phyloP scores from a whole-genome alignment of 2,888 invertebrate species.

The Spicauda simplicius region DNA sequence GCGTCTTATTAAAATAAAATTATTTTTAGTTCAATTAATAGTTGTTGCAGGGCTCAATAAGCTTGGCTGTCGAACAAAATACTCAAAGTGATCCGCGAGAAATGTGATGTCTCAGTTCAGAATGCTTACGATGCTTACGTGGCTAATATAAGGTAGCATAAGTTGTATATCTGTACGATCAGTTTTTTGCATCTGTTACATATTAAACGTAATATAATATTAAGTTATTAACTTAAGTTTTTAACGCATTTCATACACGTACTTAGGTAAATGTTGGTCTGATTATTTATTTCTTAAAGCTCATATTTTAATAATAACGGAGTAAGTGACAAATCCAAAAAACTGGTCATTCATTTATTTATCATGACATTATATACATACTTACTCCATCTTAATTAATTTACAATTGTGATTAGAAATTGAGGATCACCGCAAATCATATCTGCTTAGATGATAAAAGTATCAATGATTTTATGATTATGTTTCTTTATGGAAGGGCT shows the following conservation, averaged over 20 bases:
- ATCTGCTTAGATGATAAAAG: constrained; percentile 73
- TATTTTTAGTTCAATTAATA: background rate
- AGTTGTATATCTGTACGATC: constrained; percentile 65
- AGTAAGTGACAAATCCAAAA: constrained; percentile 50
- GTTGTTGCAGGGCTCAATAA: constrained; percentile 38
- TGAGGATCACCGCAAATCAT: constrained; percentile 73
- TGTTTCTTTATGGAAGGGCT: constrained; percentile 9
- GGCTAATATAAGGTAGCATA: constrained; percentile 72
- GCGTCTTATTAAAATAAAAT: background rate
- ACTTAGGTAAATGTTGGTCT: constrained; percentile 4
- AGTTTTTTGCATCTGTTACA: constrained; percentile 47
- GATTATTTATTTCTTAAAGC: constrained; percentile 2
- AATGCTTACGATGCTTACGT: constrained; percentile 75
- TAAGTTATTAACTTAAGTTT: constrained; percentile 7
- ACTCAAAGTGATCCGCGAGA: constrained; percentile 53
- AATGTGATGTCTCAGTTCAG: constrained; percentile 63
- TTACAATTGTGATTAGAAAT: constrained; percentile 58
- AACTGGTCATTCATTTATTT: constrained; percentile 42
- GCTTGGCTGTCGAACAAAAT: constrained; percentile 66
- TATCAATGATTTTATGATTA: constrained; percentile 7
- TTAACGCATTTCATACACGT: constrained; percentile 4
- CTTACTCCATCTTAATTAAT: constrained; percentile 59
- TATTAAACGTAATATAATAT: background rate
- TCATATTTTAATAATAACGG: constrained; percentile 25
- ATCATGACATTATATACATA: constrained; percentile 70